These are phyloP conservation scores for Euproctis similis DNA, from an alignment of 2,888 invertebrate species.

Conservation along the genomic window DNA sequence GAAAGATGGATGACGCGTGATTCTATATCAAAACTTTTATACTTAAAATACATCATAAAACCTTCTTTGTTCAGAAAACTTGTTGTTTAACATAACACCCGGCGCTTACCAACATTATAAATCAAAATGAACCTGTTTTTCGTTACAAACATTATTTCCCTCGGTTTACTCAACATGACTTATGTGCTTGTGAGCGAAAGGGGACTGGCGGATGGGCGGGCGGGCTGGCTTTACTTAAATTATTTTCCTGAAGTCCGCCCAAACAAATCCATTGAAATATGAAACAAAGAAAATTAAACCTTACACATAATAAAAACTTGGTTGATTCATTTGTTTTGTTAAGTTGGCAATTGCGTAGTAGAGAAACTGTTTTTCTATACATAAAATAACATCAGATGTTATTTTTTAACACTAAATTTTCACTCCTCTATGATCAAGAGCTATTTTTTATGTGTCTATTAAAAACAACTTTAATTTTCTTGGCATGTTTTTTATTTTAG, in stretches of 20 bases:
- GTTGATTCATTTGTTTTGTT: too few relatives aligned
- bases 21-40: conserved; percentile 15
- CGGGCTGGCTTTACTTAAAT: not conserved
- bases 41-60: conserved; percentile 23
- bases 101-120: conserved; percentile 16
- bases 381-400: too few relatives aligned
- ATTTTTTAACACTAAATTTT: too few relatives aligned
- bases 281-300: conserved; percentile 17
- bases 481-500: too few relatives aligned
- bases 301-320: not conserved
- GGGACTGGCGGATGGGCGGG: too few relatives aligned
- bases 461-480: too few relatives aligned
- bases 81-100: conserved; percentile 22
- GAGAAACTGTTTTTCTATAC: too few relatives aligned
- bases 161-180: conserved; percentile 8
- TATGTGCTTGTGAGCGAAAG: conserved; percentile 7
- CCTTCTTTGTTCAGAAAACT: conserved; percentile 19
- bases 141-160: conserved; percentile 11
- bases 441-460: too few relatives aligned
- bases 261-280: conserved; percentile 11
- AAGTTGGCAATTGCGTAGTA: too few relatives aligned
- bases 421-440: too few relatives aligned
- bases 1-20: conserved; percentile 12
- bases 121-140: conserved; percentile 16
- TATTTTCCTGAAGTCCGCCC: conserved; percentile 1